Base-by-base conservation (phyloP, 2,113 vertebrate species). In the Paracanthobrama guichenoti region DNA sequence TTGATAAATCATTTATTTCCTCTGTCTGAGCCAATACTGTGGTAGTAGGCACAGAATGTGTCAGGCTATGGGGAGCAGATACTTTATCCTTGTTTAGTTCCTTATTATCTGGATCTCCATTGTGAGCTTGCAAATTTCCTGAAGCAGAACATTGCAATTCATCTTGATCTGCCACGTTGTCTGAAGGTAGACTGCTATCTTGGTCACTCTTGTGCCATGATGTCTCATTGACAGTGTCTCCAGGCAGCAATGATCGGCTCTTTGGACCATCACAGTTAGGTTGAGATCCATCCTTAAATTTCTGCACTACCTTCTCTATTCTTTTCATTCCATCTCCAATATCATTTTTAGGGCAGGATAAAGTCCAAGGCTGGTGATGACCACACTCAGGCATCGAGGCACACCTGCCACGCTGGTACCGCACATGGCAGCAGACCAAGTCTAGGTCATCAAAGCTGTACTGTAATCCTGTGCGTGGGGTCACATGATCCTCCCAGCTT, bases 401-500 rank as follows among this genome's bases (percentile, higher is more conserved):
- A 6, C 95, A 93, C 86, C 95, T 94, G 66, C 94, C 94, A 86
- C 89, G 53, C 94, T 42, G 31, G 31, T 78, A 22, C 31, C 75
- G 31, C 26, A 31, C 95, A 86, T 96, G 96, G 86, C 92, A 94
- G 89, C 96, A 99, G 92, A 95, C 92, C 91, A 95, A 91, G 89
- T 96, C 95, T 84, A 93, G 92, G 90, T 96, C 95, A 89, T 95
- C 95, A 66, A 95, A 95, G 90, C 95, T 96, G 90, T 95, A 95
- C 90, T 95, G 94, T 89, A 95, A 93, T 89, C 94, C 96, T 55
- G 94, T 94, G 86, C 95, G 94, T 62, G 94, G 95, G 85, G 95
- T 96, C 92, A 97, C 96, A 85, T 97, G 97, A 59, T 97, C 96
- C 92, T 98, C 97, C 96, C 97, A 98, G 92, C 96, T 97, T 92